These are phyloP conservation scores for Gadus macrocephalus DNA, from an alignment of 2,113 vertebrate species.

Conservation along the genomic window DNA sequence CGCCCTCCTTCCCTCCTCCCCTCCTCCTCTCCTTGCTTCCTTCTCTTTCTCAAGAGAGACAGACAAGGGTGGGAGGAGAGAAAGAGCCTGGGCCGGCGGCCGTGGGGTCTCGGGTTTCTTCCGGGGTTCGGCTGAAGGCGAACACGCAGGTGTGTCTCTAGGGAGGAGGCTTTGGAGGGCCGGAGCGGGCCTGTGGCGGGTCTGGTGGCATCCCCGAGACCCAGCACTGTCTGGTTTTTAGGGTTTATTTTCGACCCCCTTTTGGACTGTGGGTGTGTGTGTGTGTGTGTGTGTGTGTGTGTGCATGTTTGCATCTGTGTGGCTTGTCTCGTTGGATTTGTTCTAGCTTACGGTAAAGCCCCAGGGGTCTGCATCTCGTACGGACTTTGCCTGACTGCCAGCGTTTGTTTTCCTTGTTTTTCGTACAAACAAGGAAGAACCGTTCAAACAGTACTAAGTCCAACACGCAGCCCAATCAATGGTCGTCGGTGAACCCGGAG, in stretches of 20 bases:
- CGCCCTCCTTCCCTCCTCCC: background rate
- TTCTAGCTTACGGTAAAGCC: background rate
- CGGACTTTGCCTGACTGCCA: constrained; percentile 16
- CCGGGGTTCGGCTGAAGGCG: constrained; percentile 23
- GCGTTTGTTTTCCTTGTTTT: constrained; percentile 3
- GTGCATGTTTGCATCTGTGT: constrained; percentile 14
- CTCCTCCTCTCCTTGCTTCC: background rate
- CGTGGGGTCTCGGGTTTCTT: background rate
- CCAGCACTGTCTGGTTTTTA: constrained; percentile 37
- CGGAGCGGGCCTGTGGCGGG: constrained; percentile 47
- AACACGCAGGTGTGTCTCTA: constrained; percentile 20
- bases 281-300: background rate
- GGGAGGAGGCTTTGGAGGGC: constrained; percentile 27
- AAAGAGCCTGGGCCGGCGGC: too few relatives aligned
- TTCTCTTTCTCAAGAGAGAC: background rate
- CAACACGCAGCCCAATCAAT: constrained; percentile 24
- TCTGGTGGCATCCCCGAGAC: constrained; percentile 49
- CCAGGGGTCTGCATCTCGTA: background rate
- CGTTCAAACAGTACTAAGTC: constrained; percentile 13
- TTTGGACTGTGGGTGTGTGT: constrained; percentile 12
- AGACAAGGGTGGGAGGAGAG: background rate
- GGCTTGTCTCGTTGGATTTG: constrained; percentile 32
- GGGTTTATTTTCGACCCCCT: constrained; percentile 50
- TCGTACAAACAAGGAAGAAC: constrained; percentile 27
- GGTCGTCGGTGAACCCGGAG: constrained; percentile 18